Conservation (phyloP, 2,113 vertebrate species). For the Gila orcuttii region DNA sequence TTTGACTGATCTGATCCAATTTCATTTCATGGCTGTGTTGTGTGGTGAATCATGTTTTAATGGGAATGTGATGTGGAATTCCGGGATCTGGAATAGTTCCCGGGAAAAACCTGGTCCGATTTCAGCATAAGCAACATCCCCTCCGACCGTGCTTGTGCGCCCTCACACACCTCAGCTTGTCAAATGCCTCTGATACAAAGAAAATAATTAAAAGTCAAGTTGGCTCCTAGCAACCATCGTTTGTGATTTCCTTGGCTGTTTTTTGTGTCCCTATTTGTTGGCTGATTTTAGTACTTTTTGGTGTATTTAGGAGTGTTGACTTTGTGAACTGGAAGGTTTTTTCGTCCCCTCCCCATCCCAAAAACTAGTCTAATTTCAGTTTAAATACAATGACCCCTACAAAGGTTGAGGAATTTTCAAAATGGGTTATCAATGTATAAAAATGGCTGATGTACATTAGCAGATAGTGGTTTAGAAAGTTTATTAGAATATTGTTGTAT, state of each 20-base stretch:
- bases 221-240: constrained; percentile 63
- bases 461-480: neutral
- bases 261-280: neutral
- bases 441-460: neutral
- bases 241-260: constrained; percentile 1
- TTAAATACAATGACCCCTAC: neutral
- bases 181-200: constrained; percentile 95
- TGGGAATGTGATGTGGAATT: constrained; percentile 85
- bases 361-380: neutral
- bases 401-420: too few species aligned
- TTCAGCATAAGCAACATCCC: constrained; percentile 68
- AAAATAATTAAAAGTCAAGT: constrained; percentile 79
- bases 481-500: neutral
- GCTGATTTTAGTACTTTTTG: neutral
- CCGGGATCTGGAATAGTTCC: constrained; percentile 71
- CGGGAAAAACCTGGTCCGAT: constrained; percentile 61
- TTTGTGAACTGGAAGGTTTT: neutral
- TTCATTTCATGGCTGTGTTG: constrained; percentile 86
- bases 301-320: neutral
- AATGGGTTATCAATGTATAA: neutral
- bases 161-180: constrained; percentile 93
- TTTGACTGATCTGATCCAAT: constrained; percentile 82
- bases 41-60: constrained; percentile 85
- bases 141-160: constrained; percentile 81
- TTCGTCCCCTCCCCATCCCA: neutral